Percentiles rank a stretch among this genome's conserved stretches.
Conservation (phyloP, 1,140 invertebrate genomes). For the Cryptotermes secundus region DNA sequence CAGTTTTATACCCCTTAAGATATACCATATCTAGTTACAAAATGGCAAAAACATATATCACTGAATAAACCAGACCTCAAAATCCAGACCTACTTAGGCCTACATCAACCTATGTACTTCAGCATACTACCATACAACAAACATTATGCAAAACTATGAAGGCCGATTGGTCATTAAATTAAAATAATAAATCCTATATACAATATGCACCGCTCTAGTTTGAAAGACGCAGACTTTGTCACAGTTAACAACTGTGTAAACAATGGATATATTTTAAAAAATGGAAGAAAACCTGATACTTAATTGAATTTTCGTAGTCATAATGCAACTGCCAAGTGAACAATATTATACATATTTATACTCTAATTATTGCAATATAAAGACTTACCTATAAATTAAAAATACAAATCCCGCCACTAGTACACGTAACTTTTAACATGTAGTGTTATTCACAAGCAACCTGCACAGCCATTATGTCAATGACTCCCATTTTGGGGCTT, state of each 20-base stretch:
- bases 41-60: neutral
- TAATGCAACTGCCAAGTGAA: neutral
- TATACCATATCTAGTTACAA: neutral
- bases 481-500: slow-evolving; percentile 38
- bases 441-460: slow-evolving; percentile 33
- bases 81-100: neutral
- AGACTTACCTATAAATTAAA: neutral
- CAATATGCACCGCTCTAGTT: neutral
- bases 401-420: slow-evolving; percentile 21
- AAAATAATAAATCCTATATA: neutral
- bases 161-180: neutral
- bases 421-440: slow-evolving; percentile 7
- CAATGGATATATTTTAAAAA: slow-evolving; percentile 20
- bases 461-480: slow-evolving; percentile 38
- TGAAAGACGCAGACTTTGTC: neutral
- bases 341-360: neutral
- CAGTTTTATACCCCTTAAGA: neutral
- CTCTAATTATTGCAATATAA: neutral
- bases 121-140: slow-evolving; percentile 8
- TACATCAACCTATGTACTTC: neutral
- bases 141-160: neutral
- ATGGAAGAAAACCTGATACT: slow-evolving; percentile 20
- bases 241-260: neutral
- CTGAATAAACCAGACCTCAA: neutral
- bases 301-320: neutral